Evolutionary conservation across 2,797 vertebrate species (phyloP).

Genomic region (Odontamblyopus rebecca): DNA sequence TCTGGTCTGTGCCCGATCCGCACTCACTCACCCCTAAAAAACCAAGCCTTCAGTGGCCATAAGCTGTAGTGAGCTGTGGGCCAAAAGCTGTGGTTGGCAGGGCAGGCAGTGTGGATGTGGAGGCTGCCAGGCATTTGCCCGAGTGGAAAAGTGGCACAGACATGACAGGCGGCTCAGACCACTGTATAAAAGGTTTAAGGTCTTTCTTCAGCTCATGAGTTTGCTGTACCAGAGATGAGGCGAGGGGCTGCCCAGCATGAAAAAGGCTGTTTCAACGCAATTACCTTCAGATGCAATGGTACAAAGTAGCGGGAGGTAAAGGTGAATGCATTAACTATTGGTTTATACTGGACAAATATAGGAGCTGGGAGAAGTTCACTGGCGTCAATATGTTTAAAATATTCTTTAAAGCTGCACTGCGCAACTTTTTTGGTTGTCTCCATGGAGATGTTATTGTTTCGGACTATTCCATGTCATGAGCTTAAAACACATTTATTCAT

Average conservation of each 20-base stretch:
- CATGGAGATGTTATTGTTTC: no score
- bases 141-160: slow-evolving; percentile 56
- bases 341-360: slow-evolving; percentile 28
- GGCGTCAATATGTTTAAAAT: slow-evolving; percentile 27
- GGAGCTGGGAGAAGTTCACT: slow-evolving; percentile 10
- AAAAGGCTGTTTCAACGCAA: slow-evolving; percentile 44
- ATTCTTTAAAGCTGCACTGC: neutral
- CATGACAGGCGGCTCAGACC: slow-evolving; percentile 68
- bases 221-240: slow-evolving; percentile 47
- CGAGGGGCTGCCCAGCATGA: slow-evolving; percentile 39
- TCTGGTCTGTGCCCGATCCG: slow-evolving; percentile 63
- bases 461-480: no score
- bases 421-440: no score
- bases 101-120: slow-evolving; percentile 47
- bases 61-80: slow-evolving; percentile 52
- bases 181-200: slow-evolving; percentile 64
- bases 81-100: slow-evolving; percentile 61
- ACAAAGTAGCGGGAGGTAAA: slow-evolving; percentile 39
- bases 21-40: slow-evolving; percentile 39
- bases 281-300: slow-evolving; percentile 43
- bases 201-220: slow-evolving; percentile 51
- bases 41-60: slow-evolving; percentile 49
- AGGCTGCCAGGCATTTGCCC: slow-evolving; percentile 50
- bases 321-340: slow-evolving; percentile 33
- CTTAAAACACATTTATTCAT: no score